Evolutionary conservation across 2,113 vertebrate species (phyloP), one percentile per base, ranked within the genome.

Genomic region (Calyptomena viridis): DNA sequence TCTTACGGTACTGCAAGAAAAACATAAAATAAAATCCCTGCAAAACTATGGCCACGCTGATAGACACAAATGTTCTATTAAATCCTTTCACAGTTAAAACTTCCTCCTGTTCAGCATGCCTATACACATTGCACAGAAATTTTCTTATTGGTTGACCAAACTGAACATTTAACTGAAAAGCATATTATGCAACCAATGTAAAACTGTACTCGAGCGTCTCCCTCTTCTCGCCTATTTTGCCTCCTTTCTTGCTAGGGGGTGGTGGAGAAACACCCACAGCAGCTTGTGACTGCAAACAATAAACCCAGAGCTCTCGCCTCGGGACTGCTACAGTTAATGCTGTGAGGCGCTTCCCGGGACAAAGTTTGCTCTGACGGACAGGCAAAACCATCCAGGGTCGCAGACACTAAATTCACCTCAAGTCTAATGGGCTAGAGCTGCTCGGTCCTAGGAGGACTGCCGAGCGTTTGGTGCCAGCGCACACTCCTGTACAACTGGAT

Each of bases 291-390:
- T 93, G 90, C 95, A 66, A 96, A 97, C 94, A 95, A 95, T 96
- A 96, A 97, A 93, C 94, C 90, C 47, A 21, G 77, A 94, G 83
- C 7, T 55, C 80, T 93, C 16, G 83, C 81, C 95, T 71, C 39
- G 23, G 92, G 82, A 76, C 53, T 11, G 49, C 58, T 47, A 64
- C 3, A 58, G 37, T 16, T 74, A 76, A 71, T 15, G 90, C 64
- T 49, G 58, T 6, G 35, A 95, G 42, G 56, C 77, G 95, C 89
- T 94, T 83, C 56, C 79, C 50, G 53, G 60, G 94, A 87, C 82
- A 59, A 95, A 98, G 96, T 98, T 97, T 95, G 79, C 74, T 94
- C 25, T 68, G 59, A 77, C 47, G 84, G n/a, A 84, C 30, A 31
- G 42, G 59, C 47, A 89, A 69, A 92, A 84, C 33, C 42, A 91